Conservation (phyloP, 35 echinoderm and acorn worm species). For the Strongylocentrotus purpuratus region DNA sequence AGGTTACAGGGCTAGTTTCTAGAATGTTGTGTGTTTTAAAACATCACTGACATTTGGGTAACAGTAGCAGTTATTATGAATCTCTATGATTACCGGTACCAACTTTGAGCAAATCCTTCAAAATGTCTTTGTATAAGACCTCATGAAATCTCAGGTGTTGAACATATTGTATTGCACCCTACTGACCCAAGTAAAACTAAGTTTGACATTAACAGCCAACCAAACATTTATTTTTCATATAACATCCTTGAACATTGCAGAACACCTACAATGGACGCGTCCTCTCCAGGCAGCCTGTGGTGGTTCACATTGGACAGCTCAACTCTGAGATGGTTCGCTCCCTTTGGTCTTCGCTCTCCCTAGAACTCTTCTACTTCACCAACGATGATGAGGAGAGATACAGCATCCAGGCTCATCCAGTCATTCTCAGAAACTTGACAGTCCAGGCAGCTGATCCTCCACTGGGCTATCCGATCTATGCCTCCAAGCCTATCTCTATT, state of each 20-base stretch:
- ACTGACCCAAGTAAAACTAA: not conserved
- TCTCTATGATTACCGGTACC: too few species aligned
- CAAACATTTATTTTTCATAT: not conserved
- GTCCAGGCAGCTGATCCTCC: conserved; percentile 94
- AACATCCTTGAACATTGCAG: conserved; percentile 49
- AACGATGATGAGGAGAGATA: conserved; percentile 99
- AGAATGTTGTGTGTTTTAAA: too few species aligned
- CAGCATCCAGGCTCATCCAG: conserved; percentile 92
- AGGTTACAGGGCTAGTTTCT: too few species aligned
- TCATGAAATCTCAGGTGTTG: too few species aligned
- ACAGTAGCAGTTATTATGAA: too few species aligned
- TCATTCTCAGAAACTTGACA: conserved; percentile 86
- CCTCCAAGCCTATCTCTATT: conserved; percentile 80
- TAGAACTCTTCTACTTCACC: conserved; percentile 96
- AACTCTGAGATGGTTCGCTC: conserved; percentile 89
- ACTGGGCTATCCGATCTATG: conserved; percentile 94
- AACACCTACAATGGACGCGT: conserved; percentile 78
- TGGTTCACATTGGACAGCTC: conserved; percentile 84
- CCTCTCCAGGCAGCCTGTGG: conserved; percentile 71
- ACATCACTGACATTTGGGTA: too few species aligned
- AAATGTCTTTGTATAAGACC: too few species aligned
- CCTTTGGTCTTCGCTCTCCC: conserved; percentile 79
- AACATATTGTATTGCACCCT: not conserved
- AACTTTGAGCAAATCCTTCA: too few species aligned
- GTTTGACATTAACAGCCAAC: not conserved